Conservation (phyloP, 2,888 invertebrate genomes). For the Aleiodes alternator region DNA sequence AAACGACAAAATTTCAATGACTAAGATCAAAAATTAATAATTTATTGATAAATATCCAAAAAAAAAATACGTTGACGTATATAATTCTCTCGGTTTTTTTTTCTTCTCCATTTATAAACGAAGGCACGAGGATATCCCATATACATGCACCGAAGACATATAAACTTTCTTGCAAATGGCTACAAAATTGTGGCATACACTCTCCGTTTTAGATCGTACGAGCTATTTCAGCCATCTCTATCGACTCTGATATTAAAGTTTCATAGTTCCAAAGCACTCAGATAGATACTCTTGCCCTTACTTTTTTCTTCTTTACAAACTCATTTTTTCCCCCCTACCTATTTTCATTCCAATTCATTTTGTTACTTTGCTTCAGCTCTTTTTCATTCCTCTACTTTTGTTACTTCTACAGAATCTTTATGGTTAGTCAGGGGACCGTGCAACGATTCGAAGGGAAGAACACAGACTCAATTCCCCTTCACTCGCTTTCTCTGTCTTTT, state of each 20-base stretch:
- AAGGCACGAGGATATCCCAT: slow-evolving; percentile 6
- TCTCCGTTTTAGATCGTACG: not conserved
- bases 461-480: slow-evolving; percentile 64
- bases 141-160: not conserved
- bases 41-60: too few species aligned
- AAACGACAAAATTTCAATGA: too few species aligned
- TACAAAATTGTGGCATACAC: slow-evolving; percentile 26
- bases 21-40: too few species aligned
- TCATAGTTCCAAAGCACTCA: slow-evolving; percentile 61
- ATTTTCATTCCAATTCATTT: slow-evolving; percentile 37
- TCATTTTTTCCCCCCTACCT: slow-evolving; percentile 27
- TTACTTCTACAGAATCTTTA: slow-evolving; percentile 60
- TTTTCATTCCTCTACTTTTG: slow-evolving; percentile 51
- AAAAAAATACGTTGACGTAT: not conserved
- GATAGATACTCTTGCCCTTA: slow-evolving; percentile 44
- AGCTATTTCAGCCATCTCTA: slow-evolving; percentile 29
- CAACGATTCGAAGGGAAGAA: slow-evolving; percentile 68
- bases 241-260: slow-evolving; percentile 63
- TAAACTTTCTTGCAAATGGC: slow-evolving; percentile 8
- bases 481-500: slow-evolving; percentile 4
- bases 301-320: not conserved
- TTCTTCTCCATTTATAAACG: slow-evolving; percentile 33
- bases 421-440: slow-evolving; percentile 59
- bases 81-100: not conserved
- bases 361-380: slow-evolving; percentile 25